These are phyloP conservation scores for Trichogramma dendrolimi DNA, from an alignment of 2,888 invertebrate species.

Conservation along the genomic window DNA sequence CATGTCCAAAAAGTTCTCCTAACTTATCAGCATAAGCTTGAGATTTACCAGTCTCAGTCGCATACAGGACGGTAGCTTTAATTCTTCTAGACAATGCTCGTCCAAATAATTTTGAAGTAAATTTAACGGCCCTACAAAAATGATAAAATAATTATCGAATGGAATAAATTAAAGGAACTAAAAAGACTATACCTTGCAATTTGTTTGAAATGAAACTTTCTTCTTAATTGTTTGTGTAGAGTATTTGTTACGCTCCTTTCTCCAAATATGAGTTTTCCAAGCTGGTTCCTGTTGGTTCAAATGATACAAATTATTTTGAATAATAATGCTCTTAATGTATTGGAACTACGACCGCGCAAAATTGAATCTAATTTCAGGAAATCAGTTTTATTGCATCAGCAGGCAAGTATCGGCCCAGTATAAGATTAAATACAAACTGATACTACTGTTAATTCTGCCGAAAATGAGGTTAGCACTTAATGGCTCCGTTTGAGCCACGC, in stretches of 20 bases:
- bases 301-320: neutral
- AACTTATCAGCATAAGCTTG: conserved; percentile 92
- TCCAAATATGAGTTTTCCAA: conserved; percentile 92
- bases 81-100: conserved; percentile 87
- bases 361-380: no score
- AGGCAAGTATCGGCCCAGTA: no score
- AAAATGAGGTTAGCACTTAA: no score
- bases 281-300: conserved; percentile 67
- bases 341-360: no score
- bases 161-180: neutral
- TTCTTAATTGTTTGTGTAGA: conserved; percentile 70
- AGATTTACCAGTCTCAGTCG: conserved; percentile 94
- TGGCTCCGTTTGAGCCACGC: no score
- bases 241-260: conserved; percentile 67
- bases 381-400: no score
- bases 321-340: no score
- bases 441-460: no score
- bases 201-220: conserved; percentile 94
- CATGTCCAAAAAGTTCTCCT: conserved; percentile 87
- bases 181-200: conserved; percentile 70
- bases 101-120: conserved; percentile 93
- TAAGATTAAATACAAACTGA: no score
- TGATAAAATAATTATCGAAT: neutral
- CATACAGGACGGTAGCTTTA: conserved; percentile 92
- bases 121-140: conserved; percentile 78